Evolutionary conservation across 2,797 vertebrate species (phyloP), one percentile per base, ranked within the genome.

Genomic region (Natrix natrix): DNA sequence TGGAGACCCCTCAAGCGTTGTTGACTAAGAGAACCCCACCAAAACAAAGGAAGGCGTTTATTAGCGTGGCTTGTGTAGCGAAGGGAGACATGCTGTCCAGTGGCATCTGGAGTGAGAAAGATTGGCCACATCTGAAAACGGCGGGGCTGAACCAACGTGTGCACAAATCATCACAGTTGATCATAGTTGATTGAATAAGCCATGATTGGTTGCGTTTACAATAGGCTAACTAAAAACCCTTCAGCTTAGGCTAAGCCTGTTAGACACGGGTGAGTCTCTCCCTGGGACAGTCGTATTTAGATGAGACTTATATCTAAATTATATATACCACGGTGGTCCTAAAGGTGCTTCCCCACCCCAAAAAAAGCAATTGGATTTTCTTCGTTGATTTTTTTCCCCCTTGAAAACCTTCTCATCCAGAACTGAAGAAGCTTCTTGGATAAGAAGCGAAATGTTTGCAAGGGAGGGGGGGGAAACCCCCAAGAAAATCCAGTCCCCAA

Each of bases 261-360:
- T 69, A 69, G 63, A 32, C 16, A 32, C 2, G 13, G 5, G 28
- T 63, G 10, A 63, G 0, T 28, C 26, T 63, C 61, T 66, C 28
- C 60, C 24, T 28, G 8, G 8, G 10, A 37, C 32, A 63, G 26
- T 63, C 60, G 3, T 24, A 24, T 8, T 60, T 63, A 63, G 55
- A 14, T 56, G 13, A 63, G 59, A 61, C 7, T 61, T 60, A 3
- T 24, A 60, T 24, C 22, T 37, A 37, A 37, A 37, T 37, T 37
- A 37, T 37, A 37, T 22, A 60, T 22, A 60, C 8, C 59, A 60
- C 2, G 0, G 2, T 24, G 7, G 8, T 60, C 22, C 59, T 2
- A 24, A 60, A 8, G 0, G 0, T 24, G 2, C 22, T 60, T 60
- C 8, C 2, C 3, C 2, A 8, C 1, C 8, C 22, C 3, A 0